phyloP scores from a whole-genome alignment of 2,113 vertebrate species.

The Accipiter cooperii region DNA sequence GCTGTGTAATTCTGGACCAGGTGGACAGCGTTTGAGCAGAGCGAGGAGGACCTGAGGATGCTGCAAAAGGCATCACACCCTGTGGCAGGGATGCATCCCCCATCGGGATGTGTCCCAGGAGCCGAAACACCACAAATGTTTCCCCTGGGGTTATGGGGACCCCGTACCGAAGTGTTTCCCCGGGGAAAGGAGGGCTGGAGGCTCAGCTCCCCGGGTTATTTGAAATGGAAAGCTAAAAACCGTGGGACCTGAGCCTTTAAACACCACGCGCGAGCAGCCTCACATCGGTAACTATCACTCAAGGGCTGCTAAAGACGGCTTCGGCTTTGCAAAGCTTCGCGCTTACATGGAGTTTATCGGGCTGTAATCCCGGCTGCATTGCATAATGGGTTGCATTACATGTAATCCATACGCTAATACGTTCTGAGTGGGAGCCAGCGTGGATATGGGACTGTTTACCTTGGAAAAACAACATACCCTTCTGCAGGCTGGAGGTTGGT shows the following conservation, averaged over 20 bases:
- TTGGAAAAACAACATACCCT: fast-evolving
- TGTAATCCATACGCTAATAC: slow-evolving; percentile 2
- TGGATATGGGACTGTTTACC: not conserved
- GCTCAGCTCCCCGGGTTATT: fast-evolving
- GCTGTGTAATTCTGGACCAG: not conserved
- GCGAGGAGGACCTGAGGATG: not conserved
- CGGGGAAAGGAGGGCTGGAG: fast-evolving
- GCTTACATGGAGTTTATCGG: not conserved
- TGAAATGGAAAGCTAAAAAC: not conserved
- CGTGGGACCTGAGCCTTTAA: fast-evolving
- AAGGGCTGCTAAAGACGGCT: not conserved
- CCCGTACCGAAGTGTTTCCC: fast-evolving
- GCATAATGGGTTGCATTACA: not conserved
- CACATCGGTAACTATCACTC: not conserved
- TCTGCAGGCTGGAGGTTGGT: not conserved
- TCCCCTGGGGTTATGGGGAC: not conserved
- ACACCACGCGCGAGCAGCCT: fast-evolving
- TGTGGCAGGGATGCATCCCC: fast-evolving
- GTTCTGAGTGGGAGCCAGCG: not conserved
- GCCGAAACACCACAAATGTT: fast-evolving
- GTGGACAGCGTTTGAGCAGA: fast-evolving
- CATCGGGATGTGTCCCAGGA: fast-evolving
- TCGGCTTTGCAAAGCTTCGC: not conserved
- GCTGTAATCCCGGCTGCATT: not conserved
- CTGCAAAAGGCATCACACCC: not conserved